phyloP scores from a whole-genome alignment of 2,888 invertebrate species.

The Sialis fuliginosa region DNA sequence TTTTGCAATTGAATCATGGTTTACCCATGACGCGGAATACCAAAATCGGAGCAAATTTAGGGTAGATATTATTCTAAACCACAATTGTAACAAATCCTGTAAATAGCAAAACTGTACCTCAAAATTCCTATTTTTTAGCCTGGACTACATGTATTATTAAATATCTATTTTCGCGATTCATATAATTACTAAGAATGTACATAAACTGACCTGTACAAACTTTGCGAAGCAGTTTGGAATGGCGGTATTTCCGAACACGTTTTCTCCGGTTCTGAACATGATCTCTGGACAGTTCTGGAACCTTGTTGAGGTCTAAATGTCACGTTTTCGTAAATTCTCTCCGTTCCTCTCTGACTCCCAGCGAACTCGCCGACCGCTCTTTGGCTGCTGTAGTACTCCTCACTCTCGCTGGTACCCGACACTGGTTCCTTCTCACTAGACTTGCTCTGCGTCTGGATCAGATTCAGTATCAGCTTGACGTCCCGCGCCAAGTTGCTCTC shows the following conservation, averaged over 20 bases:
- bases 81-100: too few relatives aligned
- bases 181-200: not conserved
- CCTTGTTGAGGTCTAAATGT: not conserved
- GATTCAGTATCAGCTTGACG: slow-evolving; percentile 50
- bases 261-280: slow-evolving; percentile 6
- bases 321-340: slow-evolving; percentile 5
- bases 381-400: not conserved
- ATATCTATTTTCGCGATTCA: not conserved
- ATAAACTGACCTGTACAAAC: slow-evolving; percentile 22
- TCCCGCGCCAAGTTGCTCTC: slow-evolving; percentile 58
- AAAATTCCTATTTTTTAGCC: too few relatives aligned
- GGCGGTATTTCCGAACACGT: slow-evolving; percentile 3
- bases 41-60: too few relatives aligned
- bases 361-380: not conserved
- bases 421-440: slow-evolving; percentile 18
- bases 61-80: too few relatives aligned
- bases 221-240: slow-evolving; percentile 20
- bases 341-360: not conserved
- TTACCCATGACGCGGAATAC: too few relatives aligned
- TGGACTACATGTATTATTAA: too few relatives aligned
- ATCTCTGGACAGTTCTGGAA: slow-evolving; percentile 2
- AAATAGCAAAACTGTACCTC: too few relatives aligned
- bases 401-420: slow-evolving; percentile 11
- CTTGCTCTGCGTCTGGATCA: slow-evolving; percentile 36
- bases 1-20: too few relatives aligned